Evolutionary conservation across 2,888 invertebrate genomes (phyloP).

Genomic region (Orthosia gracilis): DNA sequence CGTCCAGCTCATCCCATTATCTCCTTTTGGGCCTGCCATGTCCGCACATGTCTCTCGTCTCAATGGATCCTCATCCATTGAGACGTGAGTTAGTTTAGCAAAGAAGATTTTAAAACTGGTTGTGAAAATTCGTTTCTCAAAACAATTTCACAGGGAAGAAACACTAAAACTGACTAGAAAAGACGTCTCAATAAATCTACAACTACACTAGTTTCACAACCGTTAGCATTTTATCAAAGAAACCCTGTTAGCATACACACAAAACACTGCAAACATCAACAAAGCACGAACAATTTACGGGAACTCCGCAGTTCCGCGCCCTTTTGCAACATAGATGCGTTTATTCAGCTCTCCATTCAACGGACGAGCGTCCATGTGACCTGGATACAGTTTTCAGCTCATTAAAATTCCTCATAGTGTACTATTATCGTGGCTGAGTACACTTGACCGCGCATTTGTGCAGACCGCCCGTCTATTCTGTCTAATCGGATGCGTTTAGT

Average conservation of each 20-base stretch:
- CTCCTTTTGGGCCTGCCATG: too few relatives aligned
- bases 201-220: neutral
- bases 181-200: conserved; percentile 17
- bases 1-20: too few relatives aligned
- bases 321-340: conserved; percentile 49
- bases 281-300: conserved; percentile 22
- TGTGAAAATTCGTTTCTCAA: neutral
- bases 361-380: conserved; percentile 58
- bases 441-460: conserved; percentile 67
- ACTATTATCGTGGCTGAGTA: conserved; percentile 63
- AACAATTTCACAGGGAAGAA: neutral
- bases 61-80: too few relatives aligned
- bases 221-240: conserved; percentile 38
- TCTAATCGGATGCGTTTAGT: conserved; percentile 26
- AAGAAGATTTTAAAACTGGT: neutral
- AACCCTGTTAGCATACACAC: conserved; percentile 40
- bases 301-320: conserved; percentile 31
- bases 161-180: too few relatives aligned
- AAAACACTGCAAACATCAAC: conserved; percentile 41
- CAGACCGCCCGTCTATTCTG: conserved; percentile 28
- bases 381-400: conserved; percentile 68
- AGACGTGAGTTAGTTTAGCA: too few relatives aligned
- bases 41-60: too few relatives aligned
- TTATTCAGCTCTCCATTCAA: conserved; percentile 60
- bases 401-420: conserved; percentile 68